A percentile compares a stretch with the other conserved stretches of the same genome.
phyloP scores from a whole-genome alignment of 2,888 invertebrate species.

The Steinernema hermaphroditum region DNA sequence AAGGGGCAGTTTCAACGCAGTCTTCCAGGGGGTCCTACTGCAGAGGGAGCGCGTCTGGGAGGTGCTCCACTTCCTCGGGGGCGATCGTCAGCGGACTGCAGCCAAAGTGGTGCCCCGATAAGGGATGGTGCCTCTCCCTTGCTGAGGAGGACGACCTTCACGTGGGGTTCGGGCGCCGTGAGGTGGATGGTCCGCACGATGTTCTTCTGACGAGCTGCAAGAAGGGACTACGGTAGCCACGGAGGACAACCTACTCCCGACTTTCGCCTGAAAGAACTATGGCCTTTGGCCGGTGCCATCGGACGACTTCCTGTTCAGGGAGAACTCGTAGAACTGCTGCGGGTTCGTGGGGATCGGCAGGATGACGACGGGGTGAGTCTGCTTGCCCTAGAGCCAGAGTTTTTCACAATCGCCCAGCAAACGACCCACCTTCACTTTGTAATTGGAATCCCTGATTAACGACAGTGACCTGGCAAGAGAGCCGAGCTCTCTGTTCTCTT shows the following conservation, averaged over 20 bases:
- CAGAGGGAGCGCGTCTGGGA: neutral
- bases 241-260: slow-evolving; percentile 43
- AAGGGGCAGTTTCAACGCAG: no score
- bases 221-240: slow-evolving; percentile 6
- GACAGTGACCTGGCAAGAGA: no score
- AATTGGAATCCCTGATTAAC: slow-evolving; percentile 14
- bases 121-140: slow-evolving; percentile 47
- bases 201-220: slow-evolving; percentile 45
- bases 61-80: slow-evolving; percentile 17
- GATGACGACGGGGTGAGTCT: slow-evolving; percentile 46
- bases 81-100: slow-evolving; percentile 39
- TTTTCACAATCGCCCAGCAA: no score
- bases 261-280: slow-evolving; percentile 47
- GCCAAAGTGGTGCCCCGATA: slow-evolving; percentile 48
- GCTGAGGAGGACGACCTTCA: slow-evolving; percentile 40
- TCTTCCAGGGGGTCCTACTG: no score
- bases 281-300: slow-evolving; percentile 46
- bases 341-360: slow-evolving; percentile 39
- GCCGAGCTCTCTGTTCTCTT: no score
- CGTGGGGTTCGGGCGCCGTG: slow-evolving; percentile 33
- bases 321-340: slow-evolving; percentile 46
- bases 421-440: slow-evolving; percentile 1
- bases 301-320: slow-evolving; percentile 44
- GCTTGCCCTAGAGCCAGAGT: slow-evolving; percentile 38
- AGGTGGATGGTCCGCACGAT: slow-evolving; percentile 49